Evolutionary conservation across 2,113 vertebrate species (phyloP).

Genomic region (Oryzias woworae): DNA sequence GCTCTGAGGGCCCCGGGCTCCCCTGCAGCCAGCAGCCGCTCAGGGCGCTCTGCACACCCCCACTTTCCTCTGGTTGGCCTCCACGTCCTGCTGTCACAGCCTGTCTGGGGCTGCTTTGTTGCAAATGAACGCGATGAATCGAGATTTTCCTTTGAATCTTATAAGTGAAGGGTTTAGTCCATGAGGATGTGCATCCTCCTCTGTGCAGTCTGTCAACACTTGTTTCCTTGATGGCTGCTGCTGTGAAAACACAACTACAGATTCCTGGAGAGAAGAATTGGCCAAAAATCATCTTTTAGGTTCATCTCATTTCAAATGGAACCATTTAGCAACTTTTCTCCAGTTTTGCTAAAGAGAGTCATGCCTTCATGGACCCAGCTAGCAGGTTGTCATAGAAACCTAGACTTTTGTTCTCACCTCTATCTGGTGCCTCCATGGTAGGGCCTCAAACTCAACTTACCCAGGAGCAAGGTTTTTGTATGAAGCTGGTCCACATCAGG

Average conservation of each 20-base stretch:
- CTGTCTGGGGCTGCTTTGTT: neutral
- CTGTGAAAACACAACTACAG: too few species aligned
- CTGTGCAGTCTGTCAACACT: too few species aligned
- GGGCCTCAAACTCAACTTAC: neutral
- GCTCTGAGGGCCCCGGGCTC: slow-evolving; percentile 34
- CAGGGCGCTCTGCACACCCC: slow-evolving; percentile 60
- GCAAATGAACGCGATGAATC: neutral
- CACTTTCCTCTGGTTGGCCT: slow-evolving; percentile 18
- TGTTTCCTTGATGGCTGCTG: too few species aligned
- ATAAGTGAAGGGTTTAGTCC: neutral
- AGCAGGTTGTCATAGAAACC: slow-evolving; percentile 72
- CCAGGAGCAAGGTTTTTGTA: too few species aligned
- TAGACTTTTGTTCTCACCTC: slow-evolving; percentile 52
- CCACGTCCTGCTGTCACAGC: slow-evolving; percentile 6
- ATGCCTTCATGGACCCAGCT: slow-evolving; percentile 64
- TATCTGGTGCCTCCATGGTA: slow-evolving; percentile 29
- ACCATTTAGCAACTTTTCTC: slow-evolving; percentile 16
- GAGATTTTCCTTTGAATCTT: neutral
- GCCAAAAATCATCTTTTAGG: too few species aligned
- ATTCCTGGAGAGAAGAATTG: too few species aligned
- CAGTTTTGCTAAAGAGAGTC: slow-evolving; percentile 35
- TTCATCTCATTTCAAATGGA: neutral
- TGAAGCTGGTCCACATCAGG: too few species aligned
- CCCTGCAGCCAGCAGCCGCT: slow-evolving; percentile 75
- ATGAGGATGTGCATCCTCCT: too few species aligned